Base-by-base conservation (phyloP, 2,797 vertebrate species). In the Aselliscus stoliczkanus region DNA sequence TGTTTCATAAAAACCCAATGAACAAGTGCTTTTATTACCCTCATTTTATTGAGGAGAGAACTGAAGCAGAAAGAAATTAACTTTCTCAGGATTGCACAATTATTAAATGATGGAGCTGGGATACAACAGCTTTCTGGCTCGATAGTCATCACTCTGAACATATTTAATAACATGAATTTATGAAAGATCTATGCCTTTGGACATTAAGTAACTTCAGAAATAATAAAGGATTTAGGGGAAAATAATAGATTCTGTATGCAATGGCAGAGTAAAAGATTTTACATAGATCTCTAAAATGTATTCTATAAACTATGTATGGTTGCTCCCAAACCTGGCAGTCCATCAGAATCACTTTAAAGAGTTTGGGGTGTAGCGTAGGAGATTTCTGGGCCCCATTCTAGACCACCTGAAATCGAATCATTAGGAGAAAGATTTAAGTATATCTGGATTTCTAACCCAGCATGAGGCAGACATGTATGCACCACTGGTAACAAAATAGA, bases 101-200 rank as follows among this genome's bases (percentile, higher is more conserved):
- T 67, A 87, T 34, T 94, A 79, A 70, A 44, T 88, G 52, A 31
- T 90, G 37, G 23, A 25, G 17, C 47, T 93, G 58, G 56, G 17
- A 90, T 90, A 39, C 5, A 47, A 0, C 34, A 52, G 37, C 21
- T 60, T 83, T 96, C 65, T 84, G 42, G 31, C 34, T 84, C 6
- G 10, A 60, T 17, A 93, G n/a, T 44, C 14, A 25, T 92, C 20
- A 75, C 65, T 92, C 50, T 80, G 60, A 65, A 34, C 29, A 27
- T 90, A 85, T 94, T 92, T 90, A 56, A 65, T 64, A 67, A 37
- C 20, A 56, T 50, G 80, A 72, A 21, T 79, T 90, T 93, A 39
- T 94, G 70, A 93, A 88, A 47, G 44, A 65, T 65, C n/a, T 87
- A 1, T 90, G 56, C 23, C 23, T 79, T 80, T 81, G 80, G 42